Percentiles rank a stretch among this genome's conserved stretches.
Conservation (phyloP, 2,888 invertebrate genomes). For the Drosophila falleni region DNA sequence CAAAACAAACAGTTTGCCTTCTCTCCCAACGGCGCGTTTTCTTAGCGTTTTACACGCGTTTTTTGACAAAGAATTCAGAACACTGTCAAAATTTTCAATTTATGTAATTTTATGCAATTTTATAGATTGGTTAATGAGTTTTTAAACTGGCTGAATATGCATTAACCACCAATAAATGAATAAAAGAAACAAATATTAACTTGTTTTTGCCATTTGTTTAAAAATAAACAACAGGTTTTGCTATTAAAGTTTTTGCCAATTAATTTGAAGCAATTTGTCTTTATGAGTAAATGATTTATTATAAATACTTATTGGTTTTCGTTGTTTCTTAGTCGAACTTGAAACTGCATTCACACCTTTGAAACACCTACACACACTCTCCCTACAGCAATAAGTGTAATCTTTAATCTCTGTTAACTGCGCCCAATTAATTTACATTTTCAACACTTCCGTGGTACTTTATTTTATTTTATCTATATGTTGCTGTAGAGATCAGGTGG, state of each 20-base stretch:
- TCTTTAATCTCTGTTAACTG: conserved; percentile 33
- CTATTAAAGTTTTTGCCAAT: conserved; percentile 29
- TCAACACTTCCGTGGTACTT: conserved; percentile 22
- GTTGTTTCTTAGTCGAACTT: conserved; percentile 1
- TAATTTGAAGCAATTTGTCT: conserved; percentile 35
- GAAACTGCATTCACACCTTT: conserved; percentile 34
- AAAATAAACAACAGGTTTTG: conserved; percentile 45
- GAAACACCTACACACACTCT: conserved; percentile 13
- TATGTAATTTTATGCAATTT: conserved; percentile 13
- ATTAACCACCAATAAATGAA: conserved; percentile 3
- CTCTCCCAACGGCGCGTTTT: conserved; percentile 18
- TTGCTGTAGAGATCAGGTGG: not conserved
- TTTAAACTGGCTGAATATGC: conserved; percentile 2
- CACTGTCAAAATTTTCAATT: not conserved
- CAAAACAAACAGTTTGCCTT: conserved; percentile 56
- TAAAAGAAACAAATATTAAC: conserved; percentile 32
- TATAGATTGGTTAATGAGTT: conserved; percentile 8
- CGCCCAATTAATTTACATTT: conserved; percentile 37
- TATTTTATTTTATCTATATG: not conserved
- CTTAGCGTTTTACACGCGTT: conserved; percentile 34
- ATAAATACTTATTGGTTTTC: conserved; percentile 9
- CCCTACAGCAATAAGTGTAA: conserved; percentile 6
- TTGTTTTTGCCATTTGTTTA: conserved; percentile 4
- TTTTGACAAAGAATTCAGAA: not conserved
- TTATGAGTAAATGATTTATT: conserved; percentile 23